Evolutionary conservation across 92 coral and sea anemone genomes (phyloP).

Genomic region (Montipora capitata): DNA sequence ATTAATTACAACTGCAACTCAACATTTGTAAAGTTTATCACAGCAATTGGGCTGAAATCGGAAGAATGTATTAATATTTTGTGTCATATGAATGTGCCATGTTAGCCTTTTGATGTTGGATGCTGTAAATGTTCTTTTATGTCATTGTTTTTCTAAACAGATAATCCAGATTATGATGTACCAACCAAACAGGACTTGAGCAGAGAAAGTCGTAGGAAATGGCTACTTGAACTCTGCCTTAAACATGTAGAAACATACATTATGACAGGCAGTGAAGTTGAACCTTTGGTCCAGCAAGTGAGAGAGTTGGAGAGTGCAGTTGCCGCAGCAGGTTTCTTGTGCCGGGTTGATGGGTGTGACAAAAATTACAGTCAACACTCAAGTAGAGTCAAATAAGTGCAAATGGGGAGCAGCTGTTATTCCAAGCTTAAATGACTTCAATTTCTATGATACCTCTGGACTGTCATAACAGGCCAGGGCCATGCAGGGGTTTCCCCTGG

Average conservation of each 20-base stretch:
- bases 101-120: conserved; percentile 7
- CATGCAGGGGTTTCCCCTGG: conserved; percentile 20
- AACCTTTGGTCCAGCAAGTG: conserved; percentile 62
- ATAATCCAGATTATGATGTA: conserved; percentile 39
- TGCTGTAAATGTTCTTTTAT: conserved; percentile 11
- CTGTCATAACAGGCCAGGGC: conserved; percentile 4
- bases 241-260: conserved; percentile 45
- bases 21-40: conserved; percentile 17
- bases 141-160: conserved; percentile 16
- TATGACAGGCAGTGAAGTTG: conserved; percentile 31
- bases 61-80: neutral
- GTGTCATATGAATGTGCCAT: neutral
- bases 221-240: conserved; percentile 60
- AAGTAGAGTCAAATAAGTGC: conserved; percentile 47
- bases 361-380: conserved; percentile 41
- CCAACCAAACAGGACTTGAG: conserved; percentile 36
- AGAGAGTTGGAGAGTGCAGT: conserved; percentile 21
- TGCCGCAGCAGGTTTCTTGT: conserved; percentile 30
- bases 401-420: neutral
- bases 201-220: conserved; percentile 47
- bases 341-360: conserved; percentile 46
- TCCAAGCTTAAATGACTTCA: neutral
- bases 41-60: conserved; percentile 16
- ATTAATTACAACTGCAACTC: conserved; percentile 15
- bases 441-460: neutral